Evolutionary conservation across 2,113 vertebrate species (phyloP).

Genomic region (Ciconia stormi): DNA sequence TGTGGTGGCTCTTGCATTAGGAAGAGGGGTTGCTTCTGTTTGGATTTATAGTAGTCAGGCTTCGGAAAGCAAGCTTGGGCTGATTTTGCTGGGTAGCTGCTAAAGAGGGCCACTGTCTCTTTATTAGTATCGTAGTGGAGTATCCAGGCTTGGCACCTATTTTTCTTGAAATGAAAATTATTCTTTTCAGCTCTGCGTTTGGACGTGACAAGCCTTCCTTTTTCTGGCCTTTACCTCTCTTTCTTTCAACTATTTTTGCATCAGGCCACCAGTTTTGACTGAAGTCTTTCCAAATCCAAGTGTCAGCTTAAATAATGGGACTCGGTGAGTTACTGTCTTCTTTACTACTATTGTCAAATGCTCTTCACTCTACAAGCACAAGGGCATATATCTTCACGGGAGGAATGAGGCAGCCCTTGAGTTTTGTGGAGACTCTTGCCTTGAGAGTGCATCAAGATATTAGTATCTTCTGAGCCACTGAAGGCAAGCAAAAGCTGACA

Average conservation of each 20-base stretch:
- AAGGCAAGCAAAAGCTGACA: neutral
- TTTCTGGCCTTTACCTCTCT: neutral
- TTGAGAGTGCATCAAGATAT: neutral
- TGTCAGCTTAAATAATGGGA: neutral
- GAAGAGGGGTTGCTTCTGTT: neutral
- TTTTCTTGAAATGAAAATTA: neutral
- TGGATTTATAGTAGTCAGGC: too few relatives aligned
- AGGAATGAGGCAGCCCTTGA: neutral
- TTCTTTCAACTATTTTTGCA: neutral
- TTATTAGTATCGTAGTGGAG: fast-evolving
- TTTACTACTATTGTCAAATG: neutral
- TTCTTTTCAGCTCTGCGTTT: neutral
- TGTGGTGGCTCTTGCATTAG: fast-evolving
- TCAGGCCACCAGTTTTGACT: neutral
- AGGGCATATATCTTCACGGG: fast-evolving
- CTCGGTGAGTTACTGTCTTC: neutral
- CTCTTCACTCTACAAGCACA: too few relatives aligned
- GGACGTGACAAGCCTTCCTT: neutral
- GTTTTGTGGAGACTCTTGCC: neutral
- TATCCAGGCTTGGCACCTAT: neutral
- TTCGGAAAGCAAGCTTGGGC: neutral
- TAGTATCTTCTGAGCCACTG: neutral
- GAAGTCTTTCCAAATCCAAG: neutral
- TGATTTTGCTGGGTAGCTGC: neutral
- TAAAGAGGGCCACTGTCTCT: neutral